These are phyloP conservation scores for Piscicola geometra DNA, from an alignment of 2,888 invertebrate species.

Conservation along the genomic window DNA sequence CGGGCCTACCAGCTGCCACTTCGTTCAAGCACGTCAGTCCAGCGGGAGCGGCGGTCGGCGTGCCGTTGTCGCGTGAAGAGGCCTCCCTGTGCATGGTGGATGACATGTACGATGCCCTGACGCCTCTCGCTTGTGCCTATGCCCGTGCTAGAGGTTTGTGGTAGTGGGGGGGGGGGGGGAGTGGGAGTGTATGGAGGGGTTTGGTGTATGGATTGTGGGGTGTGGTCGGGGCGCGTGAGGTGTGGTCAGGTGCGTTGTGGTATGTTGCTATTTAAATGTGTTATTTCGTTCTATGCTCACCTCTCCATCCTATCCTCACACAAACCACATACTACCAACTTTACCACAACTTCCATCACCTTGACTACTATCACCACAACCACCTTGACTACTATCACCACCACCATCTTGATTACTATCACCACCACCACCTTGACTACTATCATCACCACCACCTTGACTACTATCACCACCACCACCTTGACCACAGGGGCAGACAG, in stretches of 20 bases:
- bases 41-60: constrained; percentile 88
- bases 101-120: constrained; percentile 69
- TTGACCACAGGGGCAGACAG: constrained; percentile 72
- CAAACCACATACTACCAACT: too few species aligned
- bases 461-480: neutral
- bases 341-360: too few species aligned
- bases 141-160: constrained; percentile 78
- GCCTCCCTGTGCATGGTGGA: constrained; percentile 88
- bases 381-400: too few species aligned
- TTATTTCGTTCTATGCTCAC: too few species aligned
- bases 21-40: constrained; percentile 98
- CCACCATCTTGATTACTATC: too few species aligned
- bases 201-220: neutral
- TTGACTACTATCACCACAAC: too few species aligned
- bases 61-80: constrained; percentile 70
- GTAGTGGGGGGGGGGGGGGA: neutral
- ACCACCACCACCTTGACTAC: neutral
- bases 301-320: too few species aligned
- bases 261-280: neutral
- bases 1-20: constrained; percentile 77
- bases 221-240: neutral
- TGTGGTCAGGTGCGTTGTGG: neutral
- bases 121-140: constrained; percentile 83
- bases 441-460: neutral
- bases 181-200: neutral